Evolutionary conservation across 1,140 invertebrate species (phyloP), one percentile per base, ranked within the genome.

Genomic region (Tetramorium alpestre): DNA sequence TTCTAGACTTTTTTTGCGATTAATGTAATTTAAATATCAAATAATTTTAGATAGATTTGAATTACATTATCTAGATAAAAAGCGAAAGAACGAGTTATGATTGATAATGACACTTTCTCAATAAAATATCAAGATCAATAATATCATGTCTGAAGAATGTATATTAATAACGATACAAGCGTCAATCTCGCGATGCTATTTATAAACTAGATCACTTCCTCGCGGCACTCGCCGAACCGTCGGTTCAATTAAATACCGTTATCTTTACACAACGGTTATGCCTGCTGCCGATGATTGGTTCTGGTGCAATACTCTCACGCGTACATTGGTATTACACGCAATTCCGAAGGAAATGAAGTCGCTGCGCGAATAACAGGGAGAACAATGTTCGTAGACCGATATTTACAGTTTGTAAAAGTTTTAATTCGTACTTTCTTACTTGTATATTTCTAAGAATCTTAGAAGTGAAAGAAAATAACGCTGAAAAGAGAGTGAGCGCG

Each of bases 201-300:
- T 84, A 49, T 73, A 60, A 73, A 75, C 69, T 38, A 38, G 80
- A 75, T 84, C 67, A 54, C 38, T 25, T 60, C 25, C 56, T 78
- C 75, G 49, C 25, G 67, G 6, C 41, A 58, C 25, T 73, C 67
- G 51, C 11, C 25, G n/a, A 82, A 73, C 65, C 25, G 8, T 75
- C 54, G 41, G 13, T 84, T 75, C 25, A 60, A 84, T 84, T 84
- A 84, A 84, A n/a, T 49, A 47, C 54, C 44, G 54, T 84, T 49
- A 84, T 84, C 69, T 73, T 58, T 73, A 60, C 54, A 49, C 41
- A 73, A 16, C 18, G 11, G 11, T 47, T 18, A 47, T 44, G 33
- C 54, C 13, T 22, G 33, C 25, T 54, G 64, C 16, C 47, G 25
- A 78, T 38, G n/a, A 6, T 70, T 73, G 33, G 8, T 62, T 49